phyloP scores from a whole-genome alignment of 2,113 vertebrate genomes.

The Myrmecophaga tridactyla region DNA sequence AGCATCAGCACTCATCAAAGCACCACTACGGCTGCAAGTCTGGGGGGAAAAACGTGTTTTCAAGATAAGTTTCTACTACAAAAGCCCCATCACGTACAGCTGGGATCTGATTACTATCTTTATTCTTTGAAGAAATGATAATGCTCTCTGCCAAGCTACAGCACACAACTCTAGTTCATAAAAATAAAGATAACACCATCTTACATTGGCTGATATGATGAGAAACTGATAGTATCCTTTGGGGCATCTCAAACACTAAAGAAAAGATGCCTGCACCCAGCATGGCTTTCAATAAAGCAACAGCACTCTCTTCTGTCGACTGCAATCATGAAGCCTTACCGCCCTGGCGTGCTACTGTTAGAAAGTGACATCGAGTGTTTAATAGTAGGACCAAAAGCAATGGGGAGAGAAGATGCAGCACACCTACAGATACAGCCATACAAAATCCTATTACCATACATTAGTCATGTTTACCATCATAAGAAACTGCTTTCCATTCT shows the following conservation, averaged over 20 bases:
- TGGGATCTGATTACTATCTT: conserved; percentile 44
- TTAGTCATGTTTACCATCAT: neutral
- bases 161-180: neutral
- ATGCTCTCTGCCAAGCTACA: neutral
- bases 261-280: neutral
- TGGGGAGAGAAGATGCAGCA: rapidly evolving
- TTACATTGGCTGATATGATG: neutral
- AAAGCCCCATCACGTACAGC: neutral
- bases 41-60: neutral
- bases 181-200: conserved; percentile 27
- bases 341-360: neutral
- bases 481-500: neutral
- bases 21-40: neutral
- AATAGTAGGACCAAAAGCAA: neutral
- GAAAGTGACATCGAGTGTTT: neutral
- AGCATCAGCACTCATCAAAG: neutral
- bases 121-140: conserved; percentile 22
- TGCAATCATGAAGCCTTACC: neutral
- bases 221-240: neutral
- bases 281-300: neutral
- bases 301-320: neutral
- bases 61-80: neutral
- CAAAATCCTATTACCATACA: neutral
- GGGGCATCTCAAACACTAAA: neutral
- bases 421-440: rapidly evolving